Percentiles rank a stretch among this genome's conserved stretches.
phyloP scores from a whole-genome alignment of 2,888 invertebrate species.

The Ellobium chinense region DNA sequence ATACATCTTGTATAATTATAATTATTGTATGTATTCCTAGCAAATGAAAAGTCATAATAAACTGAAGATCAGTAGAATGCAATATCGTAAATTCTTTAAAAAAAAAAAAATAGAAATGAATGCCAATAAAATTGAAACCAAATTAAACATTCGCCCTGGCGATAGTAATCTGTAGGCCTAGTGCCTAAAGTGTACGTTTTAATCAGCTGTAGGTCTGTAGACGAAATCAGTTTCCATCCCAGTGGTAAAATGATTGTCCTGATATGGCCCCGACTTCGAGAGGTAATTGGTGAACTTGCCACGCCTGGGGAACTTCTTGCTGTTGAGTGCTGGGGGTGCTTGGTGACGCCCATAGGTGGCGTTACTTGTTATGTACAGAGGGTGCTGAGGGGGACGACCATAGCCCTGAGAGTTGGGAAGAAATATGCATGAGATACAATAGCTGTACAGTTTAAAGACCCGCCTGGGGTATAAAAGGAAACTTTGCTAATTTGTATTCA shows the following conservation, averaged over 20 bases:
- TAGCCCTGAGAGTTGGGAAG: too few relatives aligned
- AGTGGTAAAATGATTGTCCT: constrained; percentile 19
- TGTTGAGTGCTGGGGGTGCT: constrained; percentile 12
- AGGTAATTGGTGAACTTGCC: neutral
- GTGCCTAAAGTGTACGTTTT: too few relatives aligned
- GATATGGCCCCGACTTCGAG: neutral
- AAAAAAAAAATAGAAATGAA: neutral
- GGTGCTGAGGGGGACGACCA: constrained; percentile 11
- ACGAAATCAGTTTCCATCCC: neutral
- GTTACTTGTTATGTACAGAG: constrained; percentile 9
- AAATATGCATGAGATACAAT: too few relatives aligned
- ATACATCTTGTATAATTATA: too few relatives aligned
- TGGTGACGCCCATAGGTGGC: neutral
- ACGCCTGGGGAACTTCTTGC: neutral
- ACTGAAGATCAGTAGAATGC: too few relatives aligned
- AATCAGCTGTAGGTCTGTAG: neutral
- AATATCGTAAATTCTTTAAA: too few relatives aligned
- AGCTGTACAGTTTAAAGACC: too few relatives aligned
- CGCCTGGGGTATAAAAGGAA: too few relatives aligned
- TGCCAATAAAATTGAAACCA: neutral
- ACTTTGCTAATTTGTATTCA: too few relatives aligned
- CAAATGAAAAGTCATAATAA: too few relatives aligned
- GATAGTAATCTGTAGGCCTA: too few relatives aligned
- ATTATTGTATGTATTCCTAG: too few relatives aligned
- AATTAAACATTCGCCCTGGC: neutral